These are phyloP conservation scores for Silurus lanzhouensis DNA, from an alignment of 2,797 vertebrate species.

Conservation along the genomic window DNA sequence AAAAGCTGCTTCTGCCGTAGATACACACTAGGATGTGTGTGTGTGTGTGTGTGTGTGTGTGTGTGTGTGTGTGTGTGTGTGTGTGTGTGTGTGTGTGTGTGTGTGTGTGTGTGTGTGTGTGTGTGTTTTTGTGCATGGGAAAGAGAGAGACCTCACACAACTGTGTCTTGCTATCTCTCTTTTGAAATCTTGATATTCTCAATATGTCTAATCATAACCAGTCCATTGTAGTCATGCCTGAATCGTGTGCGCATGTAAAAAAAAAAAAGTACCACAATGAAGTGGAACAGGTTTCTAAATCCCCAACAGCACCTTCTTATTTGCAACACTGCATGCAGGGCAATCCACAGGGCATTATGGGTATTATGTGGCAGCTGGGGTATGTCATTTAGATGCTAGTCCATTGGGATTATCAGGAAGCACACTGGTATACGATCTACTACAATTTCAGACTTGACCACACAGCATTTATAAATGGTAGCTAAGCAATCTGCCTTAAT, in stretches of 20 bases:
- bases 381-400: background rate
- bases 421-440: background rate
- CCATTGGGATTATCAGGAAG: background rate
- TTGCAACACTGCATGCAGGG: background rate
- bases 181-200: constrained; percentile 1
- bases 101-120: background rate
- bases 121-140: background rate
- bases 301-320: background rate
- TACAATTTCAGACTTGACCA: background rate
- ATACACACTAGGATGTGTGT: constrained; percentile 50
- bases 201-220: background rate
- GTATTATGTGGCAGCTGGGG: background rate
- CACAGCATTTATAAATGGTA: background rate
- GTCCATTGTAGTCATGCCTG: background rate
- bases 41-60: constrained; percentile 30
- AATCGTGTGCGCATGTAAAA: background rate
- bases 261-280: background rate
- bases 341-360: background rate
- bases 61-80: constrained; percentile 48
- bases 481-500: background rate
- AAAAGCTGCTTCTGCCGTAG: constrained; percentile 41
- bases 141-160: background rate
- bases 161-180: background rate
- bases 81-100: no score
- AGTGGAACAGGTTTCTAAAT: background rate